These are phyloP conservation scores for Syritta pipiens DNA, from an alignment of 2,888 invertebrate species.

Conservation along the genomic window DNA sequence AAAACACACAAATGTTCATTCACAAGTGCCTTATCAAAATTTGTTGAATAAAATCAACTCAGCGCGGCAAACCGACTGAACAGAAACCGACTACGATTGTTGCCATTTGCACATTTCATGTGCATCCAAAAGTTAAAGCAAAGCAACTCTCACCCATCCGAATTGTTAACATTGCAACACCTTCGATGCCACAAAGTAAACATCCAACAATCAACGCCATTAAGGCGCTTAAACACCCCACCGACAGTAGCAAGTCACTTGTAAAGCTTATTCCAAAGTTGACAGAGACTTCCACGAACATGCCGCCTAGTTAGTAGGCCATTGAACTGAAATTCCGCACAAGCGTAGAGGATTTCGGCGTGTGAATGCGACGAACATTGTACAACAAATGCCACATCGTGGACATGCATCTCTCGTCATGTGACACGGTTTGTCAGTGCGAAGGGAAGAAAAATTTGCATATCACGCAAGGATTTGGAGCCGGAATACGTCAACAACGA, in stretches of 20 bases:
- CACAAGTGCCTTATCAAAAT: too few species aligned
- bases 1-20: too few species aligned
- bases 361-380: slow-evolving; percentile 4
- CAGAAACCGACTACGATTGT: too few species aligned
- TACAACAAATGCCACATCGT: slow-evolving; percentile 34
- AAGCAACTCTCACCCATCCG: too few species aligned
- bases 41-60: too few species aligned
- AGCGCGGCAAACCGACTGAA: too few species aligned
- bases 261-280: background rate
- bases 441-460: slow-evolving; percentile 49
- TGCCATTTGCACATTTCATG: too few species aligned
- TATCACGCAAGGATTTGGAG: slow-evolving; percentile 38
- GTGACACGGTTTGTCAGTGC: slow-evolving; percentile 27
- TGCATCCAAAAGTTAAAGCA: too few species aligned
- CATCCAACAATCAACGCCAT: too few species aligned
- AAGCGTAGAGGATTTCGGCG: background rate
- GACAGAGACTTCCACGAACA: background rate
- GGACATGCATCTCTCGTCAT: slow-evolving; percentile 14
- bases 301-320: background rate
- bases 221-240: background rate
- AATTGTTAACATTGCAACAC: too few species aligned
- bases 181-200: too few species aligned
- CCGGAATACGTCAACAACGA: slow-evolving; percentile 22
- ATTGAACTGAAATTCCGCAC: background rate
- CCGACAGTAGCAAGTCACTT: background rate